Conservation (phyloP, 2,797 vertebrate genomes). For the Pachyuromys duprasi region DNA sequence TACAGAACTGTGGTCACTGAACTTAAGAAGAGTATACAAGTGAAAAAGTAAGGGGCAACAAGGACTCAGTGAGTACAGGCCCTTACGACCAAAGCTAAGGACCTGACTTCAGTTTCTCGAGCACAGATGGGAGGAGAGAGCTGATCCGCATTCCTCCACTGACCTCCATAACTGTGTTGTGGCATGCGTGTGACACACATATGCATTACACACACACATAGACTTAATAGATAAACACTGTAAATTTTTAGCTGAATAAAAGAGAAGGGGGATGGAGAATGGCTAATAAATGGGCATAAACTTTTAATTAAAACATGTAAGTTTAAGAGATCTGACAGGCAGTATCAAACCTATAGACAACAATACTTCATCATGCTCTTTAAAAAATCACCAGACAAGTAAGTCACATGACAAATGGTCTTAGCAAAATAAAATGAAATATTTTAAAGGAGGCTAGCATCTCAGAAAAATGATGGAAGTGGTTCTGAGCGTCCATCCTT, state of each 20-base stretch:
- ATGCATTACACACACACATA: background rate
- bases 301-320: constrained; percentile 8
- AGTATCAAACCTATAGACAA: background rate
- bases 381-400: background rate
- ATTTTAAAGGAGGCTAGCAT: background rate
- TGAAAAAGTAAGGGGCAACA: background rate
- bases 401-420: background rate
- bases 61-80: background rate
- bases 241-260: background rate
- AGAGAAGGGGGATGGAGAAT: background rate
- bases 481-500: background rate
- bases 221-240: background rate
- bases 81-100: background rate
- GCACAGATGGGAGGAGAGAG: background rate
- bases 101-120: background rate
- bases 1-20: background rate
- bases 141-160: background rate
- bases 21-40: constrained; percentile 25
- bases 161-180: background rate
- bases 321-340: background rate
- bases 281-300: background rate
- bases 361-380: background rate
- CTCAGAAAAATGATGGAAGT: constrained; percentile 31
- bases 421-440: background rate
- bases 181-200: background rate